These are phyloP conservation scores for Drosophila bunnanda DNA, from an alignment of 2,888 invertebrate genomes.

Conservation along the genomic window DNA sequence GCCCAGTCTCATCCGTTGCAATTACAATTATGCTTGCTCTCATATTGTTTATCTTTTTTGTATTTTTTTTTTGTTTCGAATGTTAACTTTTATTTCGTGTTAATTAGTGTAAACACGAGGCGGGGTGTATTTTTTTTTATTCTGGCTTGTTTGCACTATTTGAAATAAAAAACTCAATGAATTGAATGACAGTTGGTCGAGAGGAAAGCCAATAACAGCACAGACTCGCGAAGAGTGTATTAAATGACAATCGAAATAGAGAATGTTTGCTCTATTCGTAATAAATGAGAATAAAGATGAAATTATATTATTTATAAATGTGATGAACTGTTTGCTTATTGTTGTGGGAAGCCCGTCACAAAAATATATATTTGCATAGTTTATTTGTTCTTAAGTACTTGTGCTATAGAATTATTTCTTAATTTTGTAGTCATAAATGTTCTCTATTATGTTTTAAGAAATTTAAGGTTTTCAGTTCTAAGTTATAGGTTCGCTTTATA, in stretches of 20 bases:
- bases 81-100: constrained; percentile 43
- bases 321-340: constrained; percentile 7
- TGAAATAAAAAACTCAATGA: constrained; percentile 18
- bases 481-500: no score
- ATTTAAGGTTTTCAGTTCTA: no score
- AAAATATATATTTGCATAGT: not conserved
- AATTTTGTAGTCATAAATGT: no score
- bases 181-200: constrained; percentile 40
- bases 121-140: not conserved
- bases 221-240: constrained; percentile 23
- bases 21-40: constrained; percentile 35
- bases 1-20: constrained; percentile 24
- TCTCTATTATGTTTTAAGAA: not conserved
- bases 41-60: constrained; percentile 8
- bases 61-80: not conserved
- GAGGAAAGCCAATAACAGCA: constrained; percentile 27
- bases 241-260: constrained; percentile 28
- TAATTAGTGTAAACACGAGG: constrained; percentile 45
- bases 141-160: constrained; percentile 15
- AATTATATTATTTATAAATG: constrained; percentile 23
- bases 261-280: constrained; percentile 29
- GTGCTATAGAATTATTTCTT: not conserved
- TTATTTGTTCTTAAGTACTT: constrained; percentile 3
- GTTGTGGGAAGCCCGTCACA: not conserved
- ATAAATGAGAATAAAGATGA: constrained; percentile 21